Evolutionary conservation across 2,888 invertebrate genomes (phyloP).

Genomic region (Hydropsyche betteni): DNA sequence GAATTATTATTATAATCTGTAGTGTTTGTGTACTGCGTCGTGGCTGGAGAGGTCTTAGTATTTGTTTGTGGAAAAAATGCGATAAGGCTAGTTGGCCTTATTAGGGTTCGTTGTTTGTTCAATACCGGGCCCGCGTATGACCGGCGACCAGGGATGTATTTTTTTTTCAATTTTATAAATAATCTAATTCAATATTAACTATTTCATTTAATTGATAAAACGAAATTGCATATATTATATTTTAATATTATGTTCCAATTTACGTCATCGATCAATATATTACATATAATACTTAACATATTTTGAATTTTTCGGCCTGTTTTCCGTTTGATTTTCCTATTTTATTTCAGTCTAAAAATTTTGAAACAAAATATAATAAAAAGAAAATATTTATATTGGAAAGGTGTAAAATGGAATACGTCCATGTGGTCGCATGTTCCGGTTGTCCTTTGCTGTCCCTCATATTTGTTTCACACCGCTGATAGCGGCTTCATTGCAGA

Average conservation of each 20-base stretch:
- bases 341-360: no score
- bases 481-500: slow-evolving; percentile 31
- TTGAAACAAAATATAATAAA: no score
- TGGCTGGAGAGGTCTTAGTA: background rate
- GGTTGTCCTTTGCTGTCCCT: slow-evolving; percentile 41
- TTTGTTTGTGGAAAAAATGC: slow-evolving; percentile 30
- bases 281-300: no score
- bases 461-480: slow-evolving; percentile 41
- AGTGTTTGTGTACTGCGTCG: background rate
- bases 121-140: slow-evolving; percentile 39
- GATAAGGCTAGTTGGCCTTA: slow-evolving; percentile 39
- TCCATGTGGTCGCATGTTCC: slow-evolving; percentile 32
- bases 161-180: background rate
- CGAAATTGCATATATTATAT: no score
- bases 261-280: no score
- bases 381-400: background rate
- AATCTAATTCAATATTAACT: background rate
- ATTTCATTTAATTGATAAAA: background rate
- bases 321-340: no score
- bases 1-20: background rate
- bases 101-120: slow-evolving; percentile 43
- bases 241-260: no score
- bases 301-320: no score
- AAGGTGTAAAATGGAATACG: slow-evolving; percentile 17
- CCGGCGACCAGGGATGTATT: slow-evolving; percentile 33